These are phyloP conservation scores for Eurois occulta DNA, from an alignment of 2,888 invertebrate species.

Conservation along the genomic window DNA sequence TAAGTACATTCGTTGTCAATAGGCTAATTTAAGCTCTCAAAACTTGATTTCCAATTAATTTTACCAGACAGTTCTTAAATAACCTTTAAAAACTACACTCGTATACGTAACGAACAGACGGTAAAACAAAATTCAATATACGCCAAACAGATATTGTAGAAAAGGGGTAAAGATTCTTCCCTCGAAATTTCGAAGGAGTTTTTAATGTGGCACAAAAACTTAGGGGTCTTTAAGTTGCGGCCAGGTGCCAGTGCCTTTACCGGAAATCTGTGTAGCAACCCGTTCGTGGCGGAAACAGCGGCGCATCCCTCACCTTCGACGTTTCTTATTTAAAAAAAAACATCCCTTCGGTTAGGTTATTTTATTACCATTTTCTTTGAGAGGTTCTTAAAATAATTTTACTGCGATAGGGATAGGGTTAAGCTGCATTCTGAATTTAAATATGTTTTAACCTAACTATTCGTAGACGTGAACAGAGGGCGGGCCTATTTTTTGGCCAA, in stretches of 20 bases:
- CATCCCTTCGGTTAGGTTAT: conserved; percentile 71
- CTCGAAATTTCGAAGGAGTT: conserved; percentile 81
- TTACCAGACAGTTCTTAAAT: neutral
- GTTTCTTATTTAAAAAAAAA: conserved; percentile 81
- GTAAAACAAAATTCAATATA: conserved; percentile 30
- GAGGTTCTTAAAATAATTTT: conserved; percentile 61
- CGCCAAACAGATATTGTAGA: conserved; percentile 74
- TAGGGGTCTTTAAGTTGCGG: conserved; percentile 77
- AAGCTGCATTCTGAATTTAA: conserved; percentile 7
- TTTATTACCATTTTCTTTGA: conserved; percentile 67
- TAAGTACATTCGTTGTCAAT: neutral
- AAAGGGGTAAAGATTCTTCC: conserved; percentile 84
- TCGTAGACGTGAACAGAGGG: too few species aligned
- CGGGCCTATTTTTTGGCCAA: too few species aligned
- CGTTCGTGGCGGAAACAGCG: conserved; percentile 86
- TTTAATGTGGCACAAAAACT: conserved; percentile 82
- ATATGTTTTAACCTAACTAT: neutral
- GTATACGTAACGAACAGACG: neutral
- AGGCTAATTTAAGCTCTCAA: neutral
- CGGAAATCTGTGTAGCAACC: conserved; percentile 89
- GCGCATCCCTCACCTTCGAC: conserved; percentile 83
- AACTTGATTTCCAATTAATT: neutral
- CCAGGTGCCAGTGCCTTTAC: conserved; percentile 88
- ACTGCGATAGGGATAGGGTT: conserved; percentile 49
- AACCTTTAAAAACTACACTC: neutral